Evolutionary conservation across 2,888 invertebrate species (phyloP).

Genomic region (Stegophylla sp.): DNA sequence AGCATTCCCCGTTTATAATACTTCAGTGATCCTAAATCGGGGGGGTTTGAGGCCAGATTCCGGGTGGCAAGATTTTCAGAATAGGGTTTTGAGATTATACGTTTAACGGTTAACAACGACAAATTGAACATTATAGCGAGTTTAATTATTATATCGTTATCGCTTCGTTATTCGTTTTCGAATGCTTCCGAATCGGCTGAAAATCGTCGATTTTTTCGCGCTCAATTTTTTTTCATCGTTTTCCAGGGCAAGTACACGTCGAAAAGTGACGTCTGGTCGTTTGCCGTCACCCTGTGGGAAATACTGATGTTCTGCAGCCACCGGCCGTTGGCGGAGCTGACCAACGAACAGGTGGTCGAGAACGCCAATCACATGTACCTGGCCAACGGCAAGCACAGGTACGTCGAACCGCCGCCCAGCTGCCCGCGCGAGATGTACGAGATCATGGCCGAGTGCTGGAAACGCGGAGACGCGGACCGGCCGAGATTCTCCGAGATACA

Average conservation of each 20-base stretch:
- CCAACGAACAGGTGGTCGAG: constrained; percentile 82
- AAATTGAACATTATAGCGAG: too few relatives aligned
- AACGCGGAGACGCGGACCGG: constrained; percentile 78
- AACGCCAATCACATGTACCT: constrained; percentile 76
- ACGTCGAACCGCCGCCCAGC: constrained; percentile 73
- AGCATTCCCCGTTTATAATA: too few relatives aligned
- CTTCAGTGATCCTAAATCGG: too few relatives aligned
- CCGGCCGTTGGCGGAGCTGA: constrained; percentile 81
- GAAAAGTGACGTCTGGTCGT: constrained; percentile 90
- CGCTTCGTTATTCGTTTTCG: too few relatives aligned
- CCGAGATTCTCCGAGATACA: constrained; percentile 89
- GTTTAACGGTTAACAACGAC: too few relatives aligned
- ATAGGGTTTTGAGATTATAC: too few relatives aligned
- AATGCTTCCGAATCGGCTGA: too few relatives aligned
- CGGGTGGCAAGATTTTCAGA: too few relatives aligned
- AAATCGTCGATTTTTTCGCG: too few relatives aligned
- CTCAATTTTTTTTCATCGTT: too few relatives aligned
- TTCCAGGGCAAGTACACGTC: constrained; percentile 83
- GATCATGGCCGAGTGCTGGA: constrained; percentile 92
- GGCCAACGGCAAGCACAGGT: constrained; percentile 69
- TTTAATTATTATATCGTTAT: too few relatives aligned
- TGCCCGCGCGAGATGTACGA: constrained; percentile 89
- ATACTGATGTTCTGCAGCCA: constrained; percentile 80
- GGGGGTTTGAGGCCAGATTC: too few relatives aligned
- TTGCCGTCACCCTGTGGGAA: constrained; percentile 90